Conservation (phyloP, 2,888 invertebrate genomes). For the Rhyacophila evoluta region DNA sequence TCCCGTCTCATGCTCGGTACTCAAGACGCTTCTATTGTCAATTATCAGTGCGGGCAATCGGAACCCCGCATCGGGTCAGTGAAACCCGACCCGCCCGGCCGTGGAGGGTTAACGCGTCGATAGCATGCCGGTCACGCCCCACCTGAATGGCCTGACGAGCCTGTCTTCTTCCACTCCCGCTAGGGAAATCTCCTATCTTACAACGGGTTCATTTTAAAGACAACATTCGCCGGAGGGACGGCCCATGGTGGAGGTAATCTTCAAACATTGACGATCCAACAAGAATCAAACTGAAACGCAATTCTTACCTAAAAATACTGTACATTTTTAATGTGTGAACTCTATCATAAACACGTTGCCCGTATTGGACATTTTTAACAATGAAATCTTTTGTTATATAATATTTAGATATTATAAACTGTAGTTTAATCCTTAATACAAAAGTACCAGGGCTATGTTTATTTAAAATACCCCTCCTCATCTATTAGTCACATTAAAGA, state of each 20-base stretch:
- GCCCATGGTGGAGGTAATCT: neutral
- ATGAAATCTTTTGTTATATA: no score
- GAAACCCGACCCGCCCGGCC: conserved; percentile 38
- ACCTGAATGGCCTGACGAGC: conserved; percentile 53
- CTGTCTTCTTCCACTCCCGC: conserved; percentile 45
- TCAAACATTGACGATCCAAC: no score
- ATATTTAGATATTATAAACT: no score
- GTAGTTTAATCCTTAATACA: no score
- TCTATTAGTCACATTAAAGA: no score
- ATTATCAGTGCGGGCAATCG: conserved; percentile 40
- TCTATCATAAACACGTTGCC: no score
- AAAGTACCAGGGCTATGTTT: no score
- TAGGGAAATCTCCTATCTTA: conserved; percentile 52
- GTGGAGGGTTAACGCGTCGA: conserved; percentile 38
- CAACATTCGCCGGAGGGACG: neutral
- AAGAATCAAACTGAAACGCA: no score
- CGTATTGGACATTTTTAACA: no score
- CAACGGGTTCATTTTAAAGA: conserved; percentile 41
- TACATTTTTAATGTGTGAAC: no score
- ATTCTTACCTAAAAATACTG: no score
- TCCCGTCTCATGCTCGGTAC: conserved; percentile 35
- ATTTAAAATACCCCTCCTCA: no score
- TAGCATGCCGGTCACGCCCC: conserved; percentile 53
- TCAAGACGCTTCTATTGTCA: conserved; percentile 46
- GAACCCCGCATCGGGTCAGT: conserved; percentile 32